Evolutionary conservation across 2,888 invertebrate species (phyloP).

Genomic region (Leptogaster cylindrica): DNA sequence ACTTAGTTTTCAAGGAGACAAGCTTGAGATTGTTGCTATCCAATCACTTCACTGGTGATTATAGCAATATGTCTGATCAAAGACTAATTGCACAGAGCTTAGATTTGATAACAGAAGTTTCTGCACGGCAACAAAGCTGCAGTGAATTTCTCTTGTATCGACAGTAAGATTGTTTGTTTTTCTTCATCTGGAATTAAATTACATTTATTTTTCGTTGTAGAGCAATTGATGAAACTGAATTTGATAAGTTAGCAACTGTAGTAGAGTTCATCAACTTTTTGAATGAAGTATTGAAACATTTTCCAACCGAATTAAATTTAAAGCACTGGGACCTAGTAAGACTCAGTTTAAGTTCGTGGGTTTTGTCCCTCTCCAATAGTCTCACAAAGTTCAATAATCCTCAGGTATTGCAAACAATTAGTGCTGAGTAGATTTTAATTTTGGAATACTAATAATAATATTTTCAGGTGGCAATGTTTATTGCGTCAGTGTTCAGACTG

Average conservation of each 20-base stretch:
- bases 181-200: not conserved
- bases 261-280: constrained; percentile 59
- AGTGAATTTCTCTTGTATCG: constrained; percentile 63
- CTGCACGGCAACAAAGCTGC: constrained; percentile 53
- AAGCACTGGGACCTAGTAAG: constrained; percentile 78
- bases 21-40: constrained; percentile 53
- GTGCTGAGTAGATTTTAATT: too few species aligned
- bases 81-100: constrained; percentile 54
- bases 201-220: constrained; percentile 48
- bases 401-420: constrained; percentile 63
- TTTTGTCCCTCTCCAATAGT: constrained; percentile 64
- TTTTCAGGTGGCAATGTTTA: constrained; percentile 63
- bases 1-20: constrained; percentile 38
- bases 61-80: constrained; percentile 55
- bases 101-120: constrained; percentile 57
- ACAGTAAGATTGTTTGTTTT: constrained; percentile 57
- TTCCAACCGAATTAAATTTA: constrained; percentile 55
- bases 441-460: constrained; percentile 20
- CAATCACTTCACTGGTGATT: constrained; percentile 55
- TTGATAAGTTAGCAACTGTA: constrained; percentile 52
- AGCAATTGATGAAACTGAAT: constrained; percentile 52
- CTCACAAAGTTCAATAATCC: constrained; percentile 61
- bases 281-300: constrained; percentile 53
- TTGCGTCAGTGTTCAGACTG: constrained; percentile 65
- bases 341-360: constrained; percentile 74